phyloP scores from a whole-genome alignment of 2,888 invertebrate genomes.

The Trichogramma dendrolimi region DNA sequence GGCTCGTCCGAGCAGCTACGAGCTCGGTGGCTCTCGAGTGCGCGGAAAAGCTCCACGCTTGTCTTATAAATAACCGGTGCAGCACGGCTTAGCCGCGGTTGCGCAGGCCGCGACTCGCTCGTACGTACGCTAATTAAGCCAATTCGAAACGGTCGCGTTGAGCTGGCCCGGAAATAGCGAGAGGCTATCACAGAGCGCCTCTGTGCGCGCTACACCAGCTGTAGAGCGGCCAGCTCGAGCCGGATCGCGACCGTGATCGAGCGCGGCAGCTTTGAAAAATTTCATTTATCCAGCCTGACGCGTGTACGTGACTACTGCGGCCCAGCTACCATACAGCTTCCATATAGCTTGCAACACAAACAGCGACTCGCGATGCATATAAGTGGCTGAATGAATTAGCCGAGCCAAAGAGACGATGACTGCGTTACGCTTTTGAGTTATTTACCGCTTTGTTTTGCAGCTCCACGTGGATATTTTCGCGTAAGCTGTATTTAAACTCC shows the following conservation, averaged over 20 bases:
- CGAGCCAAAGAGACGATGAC: too few species aligned
- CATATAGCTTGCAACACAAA: too few species aligned
- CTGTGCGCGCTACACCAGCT: neutral
- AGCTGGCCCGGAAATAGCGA: constrained; percentile 12
- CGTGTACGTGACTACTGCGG: too few species aligned
- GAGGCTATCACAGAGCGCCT: neutral
- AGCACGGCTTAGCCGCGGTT: constrained; percentile 5
- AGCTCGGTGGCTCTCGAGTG: constrained; percentile 1
- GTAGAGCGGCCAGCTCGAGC: neutral
- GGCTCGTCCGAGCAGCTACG: too few species aligned
- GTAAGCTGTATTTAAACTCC: too few species aligned
- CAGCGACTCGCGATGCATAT: too few species aligned
- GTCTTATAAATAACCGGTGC: constrained; percentile 29
- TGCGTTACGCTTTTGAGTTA: too few species aligned
- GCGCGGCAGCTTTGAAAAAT: neutral
- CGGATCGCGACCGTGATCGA: neutral
- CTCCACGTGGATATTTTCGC: too few species aligned
- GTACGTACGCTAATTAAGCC: constrained; percentile 3
- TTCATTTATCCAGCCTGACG: too few species aligned
- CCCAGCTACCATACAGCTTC: too few species aligned
- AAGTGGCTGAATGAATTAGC: too few species aligned
- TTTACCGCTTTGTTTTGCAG: too few species aligned
- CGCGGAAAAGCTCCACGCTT: constrained; percentile 6
- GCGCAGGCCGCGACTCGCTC: constrained; percentile 10
- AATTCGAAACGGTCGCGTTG: neutral